phyloP scores from a whole-genome alignment of 2,797 vertebrate genomes.

The Sebastes minor region DNA sequence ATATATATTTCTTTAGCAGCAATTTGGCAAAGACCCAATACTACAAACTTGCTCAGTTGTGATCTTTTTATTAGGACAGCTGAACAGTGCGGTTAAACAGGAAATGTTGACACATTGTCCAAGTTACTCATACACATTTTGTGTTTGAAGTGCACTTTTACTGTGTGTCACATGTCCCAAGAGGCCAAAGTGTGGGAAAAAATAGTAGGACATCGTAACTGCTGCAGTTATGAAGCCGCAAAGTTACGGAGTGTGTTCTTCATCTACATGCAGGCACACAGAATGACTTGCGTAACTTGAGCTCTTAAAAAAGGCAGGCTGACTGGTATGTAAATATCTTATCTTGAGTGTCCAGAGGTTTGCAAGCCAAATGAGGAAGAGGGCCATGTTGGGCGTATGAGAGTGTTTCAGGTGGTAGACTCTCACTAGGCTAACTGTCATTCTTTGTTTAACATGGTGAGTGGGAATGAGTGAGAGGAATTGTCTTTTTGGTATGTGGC shows the following conservation, averaged over 20 bases:
- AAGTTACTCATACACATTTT: not conserved
- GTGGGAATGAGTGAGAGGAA: not conserved
- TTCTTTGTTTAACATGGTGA: constrained; percentile 41
- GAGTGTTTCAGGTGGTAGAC: constrained; percentile 40
- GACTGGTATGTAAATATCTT: constrained; percentile 73
- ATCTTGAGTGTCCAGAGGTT: constrained; percentile 64
- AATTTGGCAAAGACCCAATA: not conserved
- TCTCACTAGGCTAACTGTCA: constrained; percentile 25
- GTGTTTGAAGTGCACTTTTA: not conserved
- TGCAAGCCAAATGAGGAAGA: constrained; percentile 74
- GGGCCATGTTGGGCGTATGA: constrained; percentile 13
- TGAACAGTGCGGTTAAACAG: constrained; percentile 5
- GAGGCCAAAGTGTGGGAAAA: not conserved
- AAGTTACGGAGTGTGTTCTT: constrained; percentile 24
- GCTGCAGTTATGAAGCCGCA: constrained; percentile 8
- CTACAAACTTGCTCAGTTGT: not conserved
- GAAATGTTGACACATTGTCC: not conserved
- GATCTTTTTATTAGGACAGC: not conserved
- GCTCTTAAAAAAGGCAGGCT: constrained; percentile 46
- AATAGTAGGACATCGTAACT: not conserved
- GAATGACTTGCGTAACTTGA: constrained; percentile 53
- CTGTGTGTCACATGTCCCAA: not conserved
- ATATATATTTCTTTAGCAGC: not conserved
- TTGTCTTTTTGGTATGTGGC: constrained; percentile 43
- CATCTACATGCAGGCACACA: constrained; percentile 29